phyloP scores from a whole-genome alignment of 2,888 invertebrate genomes.

The Halictus quadricinctus region DNA sequence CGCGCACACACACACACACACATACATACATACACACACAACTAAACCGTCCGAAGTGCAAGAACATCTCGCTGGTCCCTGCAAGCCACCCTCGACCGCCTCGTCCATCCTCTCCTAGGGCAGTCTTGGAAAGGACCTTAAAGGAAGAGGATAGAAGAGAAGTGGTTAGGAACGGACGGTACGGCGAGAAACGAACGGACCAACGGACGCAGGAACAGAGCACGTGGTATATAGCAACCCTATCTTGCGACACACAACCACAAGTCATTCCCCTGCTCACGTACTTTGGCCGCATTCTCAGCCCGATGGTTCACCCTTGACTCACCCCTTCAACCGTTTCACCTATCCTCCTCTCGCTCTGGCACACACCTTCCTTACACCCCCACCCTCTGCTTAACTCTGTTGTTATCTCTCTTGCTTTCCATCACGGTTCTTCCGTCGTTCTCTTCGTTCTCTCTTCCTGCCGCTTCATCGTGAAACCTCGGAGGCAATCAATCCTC shows the following conservation, averaged over 20 bases:
- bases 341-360: conserved; percentile 54
- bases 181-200: conserved; percentile 69
- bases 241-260: conserved; percentile 81
- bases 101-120: conserved; percentile 69
- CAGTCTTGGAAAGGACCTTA: conserved; percentile 72
- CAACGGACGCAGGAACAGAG: conserved; percentile 66
- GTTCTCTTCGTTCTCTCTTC: conserved; percentile 46
- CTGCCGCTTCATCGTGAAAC: conserved; percentile 71
- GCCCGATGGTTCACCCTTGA: conserved; percentile 70
- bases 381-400: conserved; percentile 58
- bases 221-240: conserved; percentile 75
- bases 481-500: conserved; percentile 79
- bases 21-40: conserved; percentile 62
- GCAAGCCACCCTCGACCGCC: conserved; percentile 67
- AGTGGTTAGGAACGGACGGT: conserved; percentile 66
- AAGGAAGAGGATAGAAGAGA: conserved; percentile 74
- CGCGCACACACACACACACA: conserved; percentile 53
- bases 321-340: conserved; percentile 67
- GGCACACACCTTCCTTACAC: conserved; percentile 60
- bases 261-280: conserved; percentile 76
- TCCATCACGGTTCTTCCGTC: conserved; percentile 40
- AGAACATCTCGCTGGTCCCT: conserved; percentile 72
- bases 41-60: conserved; percentile 73
- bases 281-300: conserved; percentile 70
- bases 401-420: conserved; percentile 22